These are phyloP conservation scores for Papilio machaon DNA, from an alignment of 1,140 invertebrate species.

Conservation along the genomic window DNA sequence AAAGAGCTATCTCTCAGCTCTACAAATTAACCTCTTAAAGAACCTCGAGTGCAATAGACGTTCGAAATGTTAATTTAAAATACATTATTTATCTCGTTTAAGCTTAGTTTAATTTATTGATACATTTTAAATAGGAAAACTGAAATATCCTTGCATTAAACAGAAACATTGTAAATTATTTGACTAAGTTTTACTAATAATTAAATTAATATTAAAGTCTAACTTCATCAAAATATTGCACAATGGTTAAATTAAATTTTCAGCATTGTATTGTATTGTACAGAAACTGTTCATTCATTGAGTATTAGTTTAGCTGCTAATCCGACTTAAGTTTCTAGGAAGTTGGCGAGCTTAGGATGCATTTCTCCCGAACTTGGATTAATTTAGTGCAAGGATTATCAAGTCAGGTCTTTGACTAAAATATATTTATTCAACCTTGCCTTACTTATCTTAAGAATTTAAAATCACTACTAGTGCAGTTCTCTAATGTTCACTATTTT, in stretches of 20 bases:
- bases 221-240: background rate
- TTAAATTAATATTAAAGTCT: too few species aligned
- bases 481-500: background rate
- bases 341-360: background rate
- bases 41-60: background rate
- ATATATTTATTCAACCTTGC: background rate
- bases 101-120: background rate
- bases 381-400: background rate
- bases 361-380: background rate
- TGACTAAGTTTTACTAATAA: background rate
- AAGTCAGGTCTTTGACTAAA: background rate
- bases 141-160: background rate
- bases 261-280: background rate
- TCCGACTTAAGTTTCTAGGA: background rate
- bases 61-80: background rate
- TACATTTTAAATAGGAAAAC: background rate
- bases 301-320: background rate
- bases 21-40: slow-evolving; percentile 5
- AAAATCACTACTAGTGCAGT: background rate
- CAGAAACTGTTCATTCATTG: background rate
- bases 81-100: slow-evolving; percentile 14
- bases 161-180: background rate
- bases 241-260: background rate
- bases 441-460: background rate
- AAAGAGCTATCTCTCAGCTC: background rate